Conservation (phyloP, 2,113 vertebrate genomes). For the Ardeotis arabs region DNA sequence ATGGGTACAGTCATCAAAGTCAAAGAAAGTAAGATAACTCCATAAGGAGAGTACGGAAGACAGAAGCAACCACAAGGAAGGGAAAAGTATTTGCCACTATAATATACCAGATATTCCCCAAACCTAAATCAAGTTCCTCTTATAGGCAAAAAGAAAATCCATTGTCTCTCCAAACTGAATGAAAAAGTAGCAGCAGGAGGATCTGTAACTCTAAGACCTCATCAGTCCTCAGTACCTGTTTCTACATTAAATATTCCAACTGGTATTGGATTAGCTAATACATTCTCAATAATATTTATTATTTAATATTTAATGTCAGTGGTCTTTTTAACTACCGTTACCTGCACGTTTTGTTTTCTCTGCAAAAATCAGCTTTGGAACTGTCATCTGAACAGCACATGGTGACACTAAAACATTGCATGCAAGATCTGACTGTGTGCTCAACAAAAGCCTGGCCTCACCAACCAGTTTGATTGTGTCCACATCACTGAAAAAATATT, state of each 20-base stretch:
- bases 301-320: neutral
- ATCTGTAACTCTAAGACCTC: neutral
- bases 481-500: neutral
- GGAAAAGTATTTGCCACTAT: neutral
- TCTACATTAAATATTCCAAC: neutral
- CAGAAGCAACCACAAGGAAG: neutral
- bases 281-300: neutral
- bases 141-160: neutral
- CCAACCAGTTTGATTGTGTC: neutral
- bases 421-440: neutral
- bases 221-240: neutral
- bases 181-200: neutral
- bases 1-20: neutral
- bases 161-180: neutral
- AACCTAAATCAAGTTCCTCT: neutral
- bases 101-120: neutral
- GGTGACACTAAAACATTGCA: neutral
- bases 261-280: neutral
- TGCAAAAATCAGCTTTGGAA: neutral
- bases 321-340: neutral
- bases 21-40: neutral
- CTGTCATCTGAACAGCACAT: neutral
- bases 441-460: neutral
- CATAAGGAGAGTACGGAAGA: neutral
- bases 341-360: neutral